Base-by-base conservation (phyloP, 2,797 vertebrate genomes). In the Myotis myotis region DNA sequence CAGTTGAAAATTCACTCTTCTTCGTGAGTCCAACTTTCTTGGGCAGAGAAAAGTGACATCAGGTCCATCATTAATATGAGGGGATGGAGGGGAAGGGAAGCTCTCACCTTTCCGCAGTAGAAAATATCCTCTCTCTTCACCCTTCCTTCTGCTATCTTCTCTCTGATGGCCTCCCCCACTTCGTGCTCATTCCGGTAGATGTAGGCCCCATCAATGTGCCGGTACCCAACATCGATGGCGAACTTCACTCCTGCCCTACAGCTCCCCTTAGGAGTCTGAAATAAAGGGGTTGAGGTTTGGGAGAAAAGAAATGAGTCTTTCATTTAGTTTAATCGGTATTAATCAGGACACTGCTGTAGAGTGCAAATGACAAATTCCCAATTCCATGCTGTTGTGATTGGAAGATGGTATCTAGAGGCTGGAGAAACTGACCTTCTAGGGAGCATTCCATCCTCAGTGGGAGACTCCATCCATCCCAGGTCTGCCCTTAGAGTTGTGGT, bases 31-130 rank as follows among this genome's bases (percentile, higher is more conserved):
- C 57, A 60, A 49, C 2, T 25, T 89, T 38, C 22, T 70, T 62
- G 25, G 57, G 25, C 19, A 71, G 33, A 71, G 41, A 91, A 33
- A 83, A 83, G 30, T 33, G 75, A 33, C 3, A 4, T 44, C 4
- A 71, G 49, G 49, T 16, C 13, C 28, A 30, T 9, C 51, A 8
- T 74, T 44, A 47, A n/a, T 13, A 25, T 22, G 57, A 88, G 44
- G 44, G 28, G 10, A 36, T 33, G 15, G 3, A 33, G n/a, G 16
- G 11, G 5, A 36, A 81, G 38, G 33, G 12, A 23, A 57, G 33
- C 74, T 36, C 98, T 98, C 75, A 99, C 99, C 98, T 99, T 99
- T 95, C 99, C 99, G 33, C 99, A 99, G 97, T 99, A 99, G 97
- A 99, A 99, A 81, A 99, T 98, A 44, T 99, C 99, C 93, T 99